Base-by-base conservation (phyloP, 2,113 vertebrate species). In the Neomonachus schauinslandi region DNA sequence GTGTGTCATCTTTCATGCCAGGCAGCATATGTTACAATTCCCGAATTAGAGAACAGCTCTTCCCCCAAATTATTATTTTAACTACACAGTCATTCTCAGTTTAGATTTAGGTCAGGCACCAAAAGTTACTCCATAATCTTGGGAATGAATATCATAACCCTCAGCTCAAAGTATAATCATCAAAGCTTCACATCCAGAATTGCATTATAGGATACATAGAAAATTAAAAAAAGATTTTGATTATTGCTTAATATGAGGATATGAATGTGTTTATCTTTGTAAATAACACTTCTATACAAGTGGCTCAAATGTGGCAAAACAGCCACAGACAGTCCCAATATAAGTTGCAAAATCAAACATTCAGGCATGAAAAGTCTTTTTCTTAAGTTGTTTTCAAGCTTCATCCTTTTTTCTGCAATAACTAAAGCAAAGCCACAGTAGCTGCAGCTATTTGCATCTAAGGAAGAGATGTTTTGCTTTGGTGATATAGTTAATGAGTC, bases 401-500 rank as follows among this genome's bases (percentile, higher is more conserved):
- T 98, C 98, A 98, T 98, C 98, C 98, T 98, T 99, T 99, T 99
- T 98, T 98, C 99, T 98, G 97, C 98, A 98, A 99, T 99, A 99
- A 99, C 99, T 99, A 99, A 99, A 99, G 99, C 98, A 99, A 99
- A 99, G 98, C 98, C 98, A 99, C 98, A 99, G 99, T 99, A 98
- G 98, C 99, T 99, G 97, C 98, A 99, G 98, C 98, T 98, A 99
- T 99, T 99, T 99, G 99, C 99, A 99, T 99, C 98, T 98, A 98
- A 99, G 98, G 98, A 99, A 99, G 98, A 99, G 98, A 99, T 99
- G 99, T 99, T 99, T 99, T 99, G 99, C 99, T 99, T 99, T 99
- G 98, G 99, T 99, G 99, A 99, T 99, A 99, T 99, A 99, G 99
- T 99, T 99, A 99, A 99, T 99, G 99, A 99, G 99, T 99, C 99